Evolutionary conservation across 2,888 invertebrate species (phyloP).

Genomic region (Odontothrips loti): DNA sequence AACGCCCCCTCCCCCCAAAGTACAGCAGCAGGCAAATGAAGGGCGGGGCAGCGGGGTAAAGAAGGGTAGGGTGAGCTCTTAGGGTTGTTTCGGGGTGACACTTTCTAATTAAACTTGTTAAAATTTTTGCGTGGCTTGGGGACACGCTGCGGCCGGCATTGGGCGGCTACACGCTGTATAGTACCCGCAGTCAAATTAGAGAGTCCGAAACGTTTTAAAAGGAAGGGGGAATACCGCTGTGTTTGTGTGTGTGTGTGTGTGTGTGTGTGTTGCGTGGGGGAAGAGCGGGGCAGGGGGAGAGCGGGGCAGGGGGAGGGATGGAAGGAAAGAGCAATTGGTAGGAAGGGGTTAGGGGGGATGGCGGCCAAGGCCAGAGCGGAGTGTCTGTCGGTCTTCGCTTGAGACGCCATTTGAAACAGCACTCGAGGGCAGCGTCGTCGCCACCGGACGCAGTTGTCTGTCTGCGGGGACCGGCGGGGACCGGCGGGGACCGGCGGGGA

Average conservation of each 20-base stretch:
- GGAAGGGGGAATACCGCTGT: neutral
- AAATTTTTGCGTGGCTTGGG: slow-evolving; percentile 13
- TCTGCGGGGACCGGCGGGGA: neutral
- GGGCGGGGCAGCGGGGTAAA: neutral
- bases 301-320: neutral
- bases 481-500: neutral
- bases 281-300: neutral
- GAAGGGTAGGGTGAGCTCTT: neutral
- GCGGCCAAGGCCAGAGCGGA: neutral
- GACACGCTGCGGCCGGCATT: neutral
- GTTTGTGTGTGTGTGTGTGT: no score
- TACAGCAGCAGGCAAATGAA: neutral
- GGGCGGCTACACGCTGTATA: neutral
- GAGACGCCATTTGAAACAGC: no score
- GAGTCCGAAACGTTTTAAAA: neutral
- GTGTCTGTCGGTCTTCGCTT: no score
- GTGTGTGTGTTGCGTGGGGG: neutral
- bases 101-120: slow-evolving; percentile 18
- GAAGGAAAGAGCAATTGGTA: neutral
- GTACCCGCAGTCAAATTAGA: neutral
- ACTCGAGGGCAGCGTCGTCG: no score
- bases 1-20: neutral
- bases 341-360: neutral
- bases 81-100: slow-evolving; percentile 2
- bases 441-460: neutral